These are phyloP conservation scores for Atherinomorus stipes DNA, from an alignment of 2,113 vertebrate species.

Conservation along the genomic window DNA sequence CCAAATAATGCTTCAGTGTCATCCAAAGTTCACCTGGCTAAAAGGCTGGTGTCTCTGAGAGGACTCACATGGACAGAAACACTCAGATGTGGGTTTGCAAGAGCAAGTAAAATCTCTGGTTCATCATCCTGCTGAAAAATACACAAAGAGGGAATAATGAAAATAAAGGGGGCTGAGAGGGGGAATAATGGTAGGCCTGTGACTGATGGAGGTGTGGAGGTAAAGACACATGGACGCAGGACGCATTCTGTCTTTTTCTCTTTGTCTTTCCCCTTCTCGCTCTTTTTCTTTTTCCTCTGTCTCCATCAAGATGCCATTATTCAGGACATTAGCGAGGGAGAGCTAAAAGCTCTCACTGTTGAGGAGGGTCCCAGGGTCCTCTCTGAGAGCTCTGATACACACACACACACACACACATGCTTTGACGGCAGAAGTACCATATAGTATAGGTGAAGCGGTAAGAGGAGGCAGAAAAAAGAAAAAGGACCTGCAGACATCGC, in stretches of 20 bases:
- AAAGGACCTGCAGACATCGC: conserved; percentile 74
- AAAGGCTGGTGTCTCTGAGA: conserved; percentile 27
- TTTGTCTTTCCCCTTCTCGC: conserved; percentile 13
- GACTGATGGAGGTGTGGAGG: conserved; percentile 64
- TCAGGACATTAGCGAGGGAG: conserved; percentile 85
- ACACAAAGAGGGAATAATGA: conserved; percentile 72
- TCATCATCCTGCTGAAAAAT: conserved; percentile 50
- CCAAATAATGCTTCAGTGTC: conserved; percentile 16
- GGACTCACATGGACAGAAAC: conserved; percentile 4
- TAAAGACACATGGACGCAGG: conserved; percentile 63
- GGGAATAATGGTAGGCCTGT: conserved; percentile 69
- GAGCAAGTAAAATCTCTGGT: conserved; percentile 45
- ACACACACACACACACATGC: conserved; percentile 40
- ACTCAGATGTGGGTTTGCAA: conserved; percentile 20
- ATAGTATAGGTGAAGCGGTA: conserved; percentile 69
- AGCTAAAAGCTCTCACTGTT: conserved; percentile 87
- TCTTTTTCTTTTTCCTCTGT: conserved; percentile 38
- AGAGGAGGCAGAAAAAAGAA: conserved; percentile 51
- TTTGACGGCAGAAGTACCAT: conserved; percentile 55
- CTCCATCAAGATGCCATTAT: conserved; percentile 86
- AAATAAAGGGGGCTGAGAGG: conserved; percentile 60
- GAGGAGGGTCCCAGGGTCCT: conserved; percentile 85
- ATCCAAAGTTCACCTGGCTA: conserved; percentile 46
- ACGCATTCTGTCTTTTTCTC: conserved; percentile 44
- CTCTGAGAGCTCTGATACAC: conserved; percentile 68